Base-by-base conservation (phyloP, 2,797 vertebrate species). In the Lateolabrax maculatus region DNA sequence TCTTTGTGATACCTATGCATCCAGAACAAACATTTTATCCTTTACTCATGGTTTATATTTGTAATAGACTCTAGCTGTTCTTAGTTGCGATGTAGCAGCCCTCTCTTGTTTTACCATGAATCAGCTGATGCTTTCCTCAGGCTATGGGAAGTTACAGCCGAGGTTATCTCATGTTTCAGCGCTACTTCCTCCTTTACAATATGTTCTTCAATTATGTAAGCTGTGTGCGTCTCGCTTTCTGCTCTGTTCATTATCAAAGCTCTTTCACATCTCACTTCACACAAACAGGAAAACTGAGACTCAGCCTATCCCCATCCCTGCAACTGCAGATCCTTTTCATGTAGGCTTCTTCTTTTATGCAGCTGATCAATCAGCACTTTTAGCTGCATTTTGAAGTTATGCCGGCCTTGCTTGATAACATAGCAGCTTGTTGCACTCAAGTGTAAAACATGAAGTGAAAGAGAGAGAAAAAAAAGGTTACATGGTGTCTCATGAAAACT, bases 171-270 rank as follows among this genome's bases (percentile, higher is more conserved):
- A 83, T 87, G 87, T 92, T 91, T 92, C 88, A 76, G 84, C 4
- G 9, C 72, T 31, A 71, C 88, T 92, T 91, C 90, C 92, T 88
- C 81, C 80, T 79, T 90, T 51, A 87, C 85, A 89, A 77, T 83
- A 77, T 88, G 86, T 86, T 89, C 86, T 89, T 91, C 68, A 91
- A 84, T 93, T 90, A 90, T 93, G 92, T 90, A 91, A 92, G 77
- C 77, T 23, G 53, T 52, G 65, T 31, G 56, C 23, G 43, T 84
- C 84, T 89, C 49, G 53, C 77, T 75, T 90, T 91, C 83, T 80
- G 74, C 86, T 84, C 78, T 68, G 71, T 69, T 90, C 80, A 75
- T 86, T 83, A 87, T 88, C 84, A 89, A 85, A 87, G 77, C 79
- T 68, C 55, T 79, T 85, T 87, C 69, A 84, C 84, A 82, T 89